Conservation (phyloP, 1,140 invertebrate genomes). For the Scaptomyza hsui region DNA sequence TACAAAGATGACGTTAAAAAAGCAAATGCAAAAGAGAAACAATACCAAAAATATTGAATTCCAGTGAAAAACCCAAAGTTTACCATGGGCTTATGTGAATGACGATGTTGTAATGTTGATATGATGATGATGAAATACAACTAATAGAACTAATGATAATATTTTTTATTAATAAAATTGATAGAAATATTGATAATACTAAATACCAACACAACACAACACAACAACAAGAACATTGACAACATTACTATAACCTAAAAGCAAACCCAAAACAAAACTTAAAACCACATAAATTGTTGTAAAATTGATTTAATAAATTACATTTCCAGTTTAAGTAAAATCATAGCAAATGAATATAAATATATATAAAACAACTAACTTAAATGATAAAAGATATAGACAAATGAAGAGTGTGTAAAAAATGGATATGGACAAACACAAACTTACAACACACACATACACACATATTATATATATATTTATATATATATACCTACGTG, state of each 20-base stretch:
- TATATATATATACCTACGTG: slow-evolving; percentile 43
- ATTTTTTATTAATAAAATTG: slow-evolving; percentile 82
- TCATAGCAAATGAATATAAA: slow-evolving; percentile 34
- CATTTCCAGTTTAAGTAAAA: slow-evolving; percentile 58
- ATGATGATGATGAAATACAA: slow-evolving; percentile 49
- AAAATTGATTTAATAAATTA: slow-evolving; percentile 62
- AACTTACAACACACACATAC: slow-evolving; percentile 9
- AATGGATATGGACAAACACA: background rate
- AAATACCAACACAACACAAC: slow-evolving; percentile 35
- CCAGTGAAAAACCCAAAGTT: background rate
- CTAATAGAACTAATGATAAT: slow-evolving; percentile 75
- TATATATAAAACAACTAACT: slow-evolving; percentile 30
- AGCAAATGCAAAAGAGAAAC: slow-evolving; percentile 12
- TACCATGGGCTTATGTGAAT: slow-evolving; percentile 21
- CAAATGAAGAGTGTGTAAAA: slow-evolving; percentile 6
- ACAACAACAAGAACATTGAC: slow-evolving; percentile 22
- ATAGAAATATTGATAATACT: slow-evolving; percentile 70
- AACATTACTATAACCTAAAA: slow-evolving; percentile 16
- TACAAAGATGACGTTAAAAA: slow-evolving; percentile 27
- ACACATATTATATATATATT: slow-evolving; percentile 26
- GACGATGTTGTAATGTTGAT: slow-evolving; percentile 49
- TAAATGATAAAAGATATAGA: slow-evolving; percentile 10
- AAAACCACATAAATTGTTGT: slow-evolving; percentile 68
- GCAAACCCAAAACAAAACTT: slow-evolving; percentile 11
- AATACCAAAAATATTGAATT: background rate